Evolutionary conservation across 2,113 vertebrate genomes (phyloP), one percentile per base, ranked within the genome.

Genomic region (Puffinus mauretanicus): DNA sequence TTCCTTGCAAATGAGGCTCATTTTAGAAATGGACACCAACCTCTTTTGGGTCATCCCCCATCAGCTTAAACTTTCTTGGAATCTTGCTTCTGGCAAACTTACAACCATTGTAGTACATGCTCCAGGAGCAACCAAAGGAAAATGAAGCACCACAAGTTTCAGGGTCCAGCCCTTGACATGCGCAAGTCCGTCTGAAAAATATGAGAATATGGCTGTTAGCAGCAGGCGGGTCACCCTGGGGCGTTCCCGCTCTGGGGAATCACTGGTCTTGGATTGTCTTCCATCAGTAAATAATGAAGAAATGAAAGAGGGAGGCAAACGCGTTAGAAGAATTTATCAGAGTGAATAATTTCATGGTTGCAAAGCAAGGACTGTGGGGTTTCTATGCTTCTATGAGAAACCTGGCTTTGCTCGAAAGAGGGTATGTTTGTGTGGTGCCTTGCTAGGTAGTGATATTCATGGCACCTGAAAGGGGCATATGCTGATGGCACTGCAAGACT

Each of bases 51-150:
- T 99, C 99, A 97, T 99, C 99, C 72, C 98, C 99, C 93, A 98
- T 98, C 90, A 99, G 98, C 97, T 99, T 99, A 97, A 99, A 99
- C 98, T 99, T 99, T 97, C 99, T 98, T 94, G 99, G 99, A 85
- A 99, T 97, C 98, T 99, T 99, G 98, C 99, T 99, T 96, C 99
- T 98, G 93, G 99, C 99, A 98, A 99, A 99, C 96, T 99, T 99
- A 98, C 99, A 99, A 78, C 99, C 99, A 65, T 99, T 99, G 97
- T 99, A 99, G 97, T 99, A 99, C 99, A 99, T 99, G 95, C 99
- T 99, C 99, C 99, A 99, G 17, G 99, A 99, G 95, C 99, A 99
- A 65, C 99, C 99, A 51, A 99, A 99, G 47, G 99, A 99, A 98
- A 99, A 99, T 46, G 99, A 99, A 96, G 99, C 99, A 94, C 99